Evolutionary conservation across 2,888 invertebrate species (phyloP), one percentile per base, ranked within the genome.

Genomic region (Caenorhabditis panamensis): DNA sequence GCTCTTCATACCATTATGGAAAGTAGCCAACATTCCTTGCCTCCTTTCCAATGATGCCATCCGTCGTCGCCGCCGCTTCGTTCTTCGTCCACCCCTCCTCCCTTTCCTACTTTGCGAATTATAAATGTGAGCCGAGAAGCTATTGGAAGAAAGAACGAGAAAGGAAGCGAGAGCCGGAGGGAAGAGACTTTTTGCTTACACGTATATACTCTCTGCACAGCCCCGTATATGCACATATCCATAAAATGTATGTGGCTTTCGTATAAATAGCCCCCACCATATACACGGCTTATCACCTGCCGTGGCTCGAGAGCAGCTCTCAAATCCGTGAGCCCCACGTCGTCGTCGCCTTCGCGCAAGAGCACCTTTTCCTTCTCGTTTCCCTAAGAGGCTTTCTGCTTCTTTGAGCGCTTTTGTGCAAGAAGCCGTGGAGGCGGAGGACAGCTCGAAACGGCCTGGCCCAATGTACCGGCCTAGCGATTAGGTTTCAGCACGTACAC

Each of bases 261-360:
- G 66, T 75, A 75, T 64, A 51, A 51, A 73, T 66, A 66, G 26
- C 47, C 20, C 20, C 47, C 20, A 24, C 11, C 28, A 44, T 49
- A 20, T 18, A 59, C 47, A 36, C 53, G 56, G 66, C 75, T 75
- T 66, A 75, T 75, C 75, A 75, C 75, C 75, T 67, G 66, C 22
- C 36, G 5, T 18, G 20, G 28, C 1, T 6, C 36, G 18, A n/a
- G 18, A 47, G 31, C 31, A 31, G 36, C 61, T 61, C 61, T 61
- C 47, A 61, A 61, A 61, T 47, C 44, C 61, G 41, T 24, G 41
- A 20, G 36, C 53, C 18, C 47, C 2, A 47, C 47, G n/a, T 47
- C 5, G 31, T 31, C 31, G 31, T 31, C 31, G 9, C 9, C 31
- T 4, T 31, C 31, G 31, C 47, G 2, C 18, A 2, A n/a, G 18